Percentiles rank a stretch among this genome's conserved stretches.
phyloP scores from a whole-genome alignment of 1,140 invertebrate species.

The Apocrypta bakeri region DNA sequence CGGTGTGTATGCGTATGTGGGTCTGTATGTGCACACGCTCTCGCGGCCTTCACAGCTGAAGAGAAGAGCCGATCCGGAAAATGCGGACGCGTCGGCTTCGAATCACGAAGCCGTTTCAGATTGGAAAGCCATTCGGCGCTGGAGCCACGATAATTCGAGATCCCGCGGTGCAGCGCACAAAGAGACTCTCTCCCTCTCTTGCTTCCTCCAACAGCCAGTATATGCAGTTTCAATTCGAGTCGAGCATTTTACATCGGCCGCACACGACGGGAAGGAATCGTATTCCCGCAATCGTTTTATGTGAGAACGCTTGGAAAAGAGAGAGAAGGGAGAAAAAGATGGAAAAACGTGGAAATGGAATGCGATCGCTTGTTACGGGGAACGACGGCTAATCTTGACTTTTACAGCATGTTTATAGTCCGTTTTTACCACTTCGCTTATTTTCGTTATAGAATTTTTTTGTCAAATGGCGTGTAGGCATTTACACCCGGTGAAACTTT shows the following conservation, averaged over 20 bases:
- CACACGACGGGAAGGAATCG: neutral
- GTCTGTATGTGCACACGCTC: neutral
- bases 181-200: neutral
- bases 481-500: no score
- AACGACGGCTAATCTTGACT: neutral
- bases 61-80: neutral
- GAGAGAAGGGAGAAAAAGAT: neutral
- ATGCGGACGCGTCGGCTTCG: neutral
- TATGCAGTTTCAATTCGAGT: conserved; percentile 9
- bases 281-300: neutral
- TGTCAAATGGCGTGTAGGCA: no score
- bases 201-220: neutral
- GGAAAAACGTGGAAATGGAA: neutral
- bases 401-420: neutral
- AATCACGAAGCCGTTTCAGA: conserved; percentile 14
- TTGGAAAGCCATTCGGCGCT: conserved; percentile 4
- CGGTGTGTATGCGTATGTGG: no score
- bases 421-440: no score
- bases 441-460: neutral
- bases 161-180: neutral
- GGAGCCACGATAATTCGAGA: conserved; percentile 9
- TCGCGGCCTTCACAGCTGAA: neutral
- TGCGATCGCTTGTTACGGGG: neutral
- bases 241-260: conserved; percentile 17
- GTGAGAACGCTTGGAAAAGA: neutral